A percentile compares a stretch with the other conserved stretches of the same genome.
phyloP scores from a whole-genome alignment of 2,888 invertebrate genomes.

The Nemurella pictetii region DNA sequence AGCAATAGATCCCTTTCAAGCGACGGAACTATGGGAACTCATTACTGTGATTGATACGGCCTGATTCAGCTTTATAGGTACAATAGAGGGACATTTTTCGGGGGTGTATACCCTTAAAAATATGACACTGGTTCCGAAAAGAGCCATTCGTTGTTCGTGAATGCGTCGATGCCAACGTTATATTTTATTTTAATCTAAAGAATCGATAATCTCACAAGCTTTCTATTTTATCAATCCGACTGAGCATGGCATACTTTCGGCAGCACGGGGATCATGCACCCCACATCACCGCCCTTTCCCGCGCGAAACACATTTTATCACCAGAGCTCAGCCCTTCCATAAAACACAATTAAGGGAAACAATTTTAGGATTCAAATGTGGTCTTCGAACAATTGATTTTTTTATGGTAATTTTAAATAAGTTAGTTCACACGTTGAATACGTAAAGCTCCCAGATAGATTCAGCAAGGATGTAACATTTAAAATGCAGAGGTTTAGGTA shows the following conservation, averaged over 20 bases:
- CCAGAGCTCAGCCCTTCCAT: not conserved
- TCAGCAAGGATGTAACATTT: not conserved
- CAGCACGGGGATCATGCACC: not conserved
- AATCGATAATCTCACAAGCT: slow-evolving; percentile 3
- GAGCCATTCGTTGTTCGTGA: not conserved
- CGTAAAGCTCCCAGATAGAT: not conserved
- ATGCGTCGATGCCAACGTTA: not conserved
- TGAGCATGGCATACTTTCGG: not conserved
- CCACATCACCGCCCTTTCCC: not conserved
- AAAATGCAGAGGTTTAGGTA: not conserved
- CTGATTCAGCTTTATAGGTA: not conserved
- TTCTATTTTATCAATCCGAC: not conserved
- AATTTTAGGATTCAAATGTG: not conserved
- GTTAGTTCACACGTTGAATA: not conserved
- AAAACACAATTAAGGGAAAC: slow-evolving; percentile 4
- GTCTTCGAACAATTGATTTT: not conserved
- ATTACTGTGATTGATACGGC: not conserved
- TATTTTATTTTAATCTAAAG: slow-evolving; percentile 1
- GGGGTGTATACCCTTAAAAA: not conserved
- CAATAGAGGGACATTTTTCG: not conserved
- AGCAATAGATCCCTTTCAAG: too few species aligned
- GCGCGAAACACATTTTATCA: not conserved
- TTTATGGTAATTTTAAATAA: slow-evolving; percentile 10
- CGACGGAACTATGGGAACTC: too few species aligned
- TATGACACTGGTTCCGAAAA: not conserved